Percentiles rank a stretch among this genome's conserved stretches.
These are phyloP conservation scores for Trigoniulus corallinus DNA, from an alignment of 1,140 invertebrate species.

Conservation along the genomic window DNA sequence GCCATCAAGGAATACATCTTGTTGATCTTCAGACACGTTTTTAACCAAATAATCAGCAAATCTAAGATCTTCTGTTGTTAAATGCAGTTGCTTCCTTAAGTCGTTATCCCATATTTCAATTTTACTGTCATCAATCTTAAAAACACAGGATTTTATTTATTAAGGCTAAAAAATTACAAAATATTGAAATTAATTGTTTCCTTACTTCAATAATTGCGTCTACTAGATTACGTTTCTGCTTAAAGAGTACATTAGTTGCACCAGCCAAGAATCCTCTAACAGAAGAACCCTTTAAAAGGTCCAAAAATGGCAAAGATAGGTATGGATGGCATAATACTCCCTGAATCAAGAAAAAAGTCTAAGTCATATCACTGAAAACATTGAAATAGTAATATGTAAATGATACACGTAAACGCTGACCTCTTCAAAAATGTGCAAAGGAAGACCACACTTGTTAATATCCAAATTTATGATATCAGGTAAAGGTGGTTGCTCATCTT, in stretches of 20 bases:
- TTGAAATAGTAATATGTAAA: background rate
- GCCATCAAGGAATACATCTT: slow-evolving; percentile 57
- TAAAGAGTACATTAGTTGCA: slow-evolving; percentile 93
- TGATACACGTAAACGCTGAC: background rate
- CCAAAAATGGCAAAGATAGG: slow-evolving; percentile 85
- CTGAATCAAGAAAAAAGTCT: too few relatives aligned
- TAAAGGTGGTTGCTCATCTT: background rate
- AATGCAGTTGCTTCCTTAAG: slow-evolving; percentile 57
- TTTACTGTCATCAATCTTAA: slow-evolving; percentile 49
- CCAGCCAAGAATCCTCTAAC: slow-evolving; percentile 86
- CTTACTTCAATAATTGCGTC: slow-evolving; percentile 83
- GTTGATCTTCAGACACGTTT: slow-evolving; percentile 57
- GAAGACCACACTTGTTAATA: slow-evolving; percentile 58
- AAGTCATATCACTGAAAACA: too few relatives aligned
- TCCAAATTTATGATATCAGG: slow-evolving; percentile 15
- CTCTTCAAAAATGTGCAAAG: slow-evolving; percentile 55
- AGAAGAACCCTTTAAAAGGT: slow-evolving; percentile 70
- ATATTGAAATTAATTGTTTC: background rate
- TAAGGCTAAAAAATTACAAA: background rate
- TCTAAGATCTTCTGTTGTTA: slow-evolving; percentile 87
- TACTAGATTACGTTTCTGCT: slow-evolving; percentile 80
- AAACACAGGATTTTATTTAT: slow-evolving; percentile 3
- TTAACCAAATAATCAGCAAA: slow-evolving; percentile 87
- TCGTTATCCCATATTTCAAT: slow-evolving; percentile 77
- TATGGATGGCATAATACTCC: slow-evolving; percentile 92